Evolutionary conservation across 2,888 invertebrate species (phyloP), one percentile per base, ranked within the genome.

Genomic region (Pammene fasciana): DNA sequence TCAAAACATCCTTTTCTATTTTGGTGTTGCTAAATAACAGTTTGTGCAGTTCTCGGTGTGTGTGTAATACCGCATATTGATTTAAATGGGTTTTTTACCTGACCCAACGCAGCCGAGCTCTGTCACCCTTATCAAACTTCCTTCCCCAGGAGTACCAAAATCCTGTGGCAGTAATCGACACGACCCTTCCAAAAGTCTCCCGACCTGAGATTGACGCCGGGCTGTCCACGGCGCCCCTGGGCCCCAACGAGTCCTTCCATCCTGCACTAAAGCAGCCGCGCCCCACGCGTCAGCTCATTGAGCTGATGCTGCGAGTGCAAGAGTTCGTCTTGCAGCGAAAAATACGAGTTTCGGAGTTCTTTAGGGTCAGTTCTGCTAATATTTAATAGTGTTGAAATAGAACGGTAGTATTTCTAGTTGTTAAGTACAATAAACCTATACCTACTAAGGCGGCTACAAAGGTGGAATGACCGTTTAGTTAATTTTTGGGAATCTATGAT

Each of bases 331-430:
- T 94, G 73, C 93, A 95, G 82, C 93, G 95, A 76, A 89, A 95
- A 59, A 86, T 97, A 62, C 90, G 96, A 56, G 94, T 95, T 41
- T 92, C 93, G 0, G 95, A 96, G 78, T 96, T 96, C 79, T 95
- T 97, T 71, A 94, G 94, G 87, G 95, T 95, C 38, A 72, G 76
- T 68, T 50, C 5, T 43, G 10, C 5, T 48, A 52, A n/a, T 6
- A 6, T 11, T 7, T 52, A 13, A 13, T 52, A 52, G 7, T 52
- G 34, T 26, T 6, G 18, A 18, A 34, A 6, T 13, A 34, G 52
- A 48, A 45, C 11, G 34, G 26, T 26, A 26, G 26, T 26, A 26
- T 26, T 26, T 3, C 4, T 26, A 26, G 26, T 26, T 26, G 26
- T 4, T 26, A 26, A 26, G 4, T 4, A 26, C 26, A 26, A 26